Percentiles rank a stretch among this genome's conserved stretches.
phyloP scores from a whole-genome alignment of 2,888 invertebrate genomes.

The Chrysolina americana region DNA sequence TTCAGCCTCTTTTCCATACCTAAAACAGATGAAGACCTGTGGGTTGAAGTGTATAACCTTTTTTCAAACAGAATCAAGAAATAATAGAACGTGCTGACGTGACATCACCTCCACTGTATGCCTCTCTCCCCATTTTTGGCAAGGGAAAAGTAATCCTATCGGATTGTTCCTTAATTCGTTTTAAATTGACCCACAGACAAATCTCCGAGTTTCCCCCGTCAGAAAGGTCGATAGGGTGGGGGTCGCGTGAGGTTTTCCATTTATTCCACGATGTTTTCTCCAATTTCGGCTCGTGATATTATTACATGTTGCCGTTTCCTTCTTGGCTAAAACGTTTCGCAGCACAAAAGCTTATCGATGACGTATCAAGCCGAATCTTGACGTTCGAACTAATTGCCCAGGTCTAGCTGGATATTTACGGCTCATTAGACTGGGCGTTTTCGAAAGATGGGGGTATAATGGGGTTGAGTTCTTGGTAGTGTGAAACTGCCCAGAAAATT shows the following conservation, averaged over 20 bases:
- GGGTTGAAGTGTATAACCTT: too few species aligned
- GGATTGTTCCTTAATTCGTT: conserved; percentile 50
- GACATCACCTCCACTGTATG: too few species aligned
- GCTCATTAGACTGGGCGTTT: conserved; percentile 1
- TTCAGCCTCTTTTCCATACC: too few species aligned
- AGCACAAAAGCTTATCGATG: conserved; percentile 34
- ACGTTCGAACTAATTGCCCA: conserved; percentile 8
- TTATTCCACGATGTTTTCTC: conserved; percentile 36
- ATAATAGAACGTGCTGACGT: background rate
- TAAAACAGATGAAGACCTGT: too few species aligned
- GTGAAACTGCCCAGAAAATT: background rate
- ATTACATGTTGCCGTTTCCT: conserved; percentile 35
- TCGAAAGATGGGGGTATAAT: background rate
- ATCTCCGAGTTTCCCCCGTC: conserved; percentile 13
- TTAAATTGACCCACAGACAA: conserved; percentile 48
- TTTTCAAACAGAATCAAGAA: background rate
- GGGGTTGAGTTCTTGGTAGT: background rate
- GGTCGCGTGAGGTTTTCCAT: conserved; percentile 34
- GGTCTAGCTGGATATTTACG: conserved; percentile 10
- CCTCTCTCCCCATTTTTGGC: background rate
- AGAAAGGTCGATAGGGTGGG: conserved; percentile 21
- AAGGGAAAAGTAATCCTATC: conserved; percentile 43
- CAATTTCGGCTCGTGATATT: conserved; percentile 31
- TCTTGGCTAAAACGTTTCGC: conserved; percentile 26
- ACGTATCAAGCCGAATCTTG: conserved; percentile 28